Percentiles rank a stretch among this genome's conserved stretches.
Evolutionary conservation across 1,140 invertebrate genomes (phyloP).

Genomic region (Paramacrobiotus metropolitanus): DNA sequence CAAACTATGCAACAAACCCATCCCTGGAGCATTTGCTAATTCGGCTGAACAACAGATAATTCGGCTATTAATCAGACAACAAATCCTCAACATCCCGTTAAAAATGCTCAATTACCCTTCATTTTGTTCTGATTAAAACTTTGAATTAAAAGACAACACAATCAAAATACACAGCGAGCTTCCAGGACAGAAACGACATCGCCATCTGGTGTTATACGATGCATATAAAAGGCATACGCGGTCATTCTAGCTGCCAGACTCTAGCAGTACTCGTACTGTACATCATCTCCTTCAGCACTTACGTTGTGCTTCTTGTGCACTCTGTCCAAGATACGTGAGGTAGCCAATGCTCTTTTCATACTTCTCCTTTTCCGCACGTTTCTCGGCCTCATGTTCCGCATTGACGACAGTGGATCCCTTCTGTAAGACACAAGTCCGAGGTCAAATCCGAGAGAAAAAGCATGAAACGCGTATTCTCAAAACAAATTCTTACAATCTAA

Average conservation of each 20-base stretch:
- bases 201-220: too few species aligned
- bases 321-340: conserved; percentile 81
- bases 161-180: too few species aligned
- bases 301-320: conserved; percentile 47
- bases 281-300: too few species aligned
- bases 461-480: not conserved
- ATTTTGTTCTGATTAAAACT: too few species aligned
- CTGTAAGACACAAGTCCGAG: conserved; percentile 15
- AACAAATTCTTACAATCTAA: too few species aligned
- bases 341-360: conserved; percentile 94
- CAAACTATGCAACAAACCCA: too few species aligned
- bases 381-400: conserved; percentile 65
- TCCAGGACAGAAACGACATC: too few species aligned
- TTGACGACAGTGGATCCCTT: conserved; percentile 31
- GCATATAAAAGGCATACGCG: too few species aligned
- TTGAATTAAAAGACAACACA: too few species aligned
- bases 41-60: conserved; percentile 13
- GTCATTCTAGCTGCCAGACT: too few species aligned
- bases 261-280: too few species aligned
- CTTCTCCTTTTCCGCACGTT: conserved; percentile 73
- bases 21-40: too few species aligned
- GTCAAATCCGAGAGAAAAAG: not conserved
- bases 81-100: not conserved
- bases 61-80: conserved; percentile 13
- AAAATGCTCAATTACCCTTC: not conserved